phyloP scores from a whole-genome alignment of 2,113 vertebrate species.

The Alouatta palliata region DNA sequence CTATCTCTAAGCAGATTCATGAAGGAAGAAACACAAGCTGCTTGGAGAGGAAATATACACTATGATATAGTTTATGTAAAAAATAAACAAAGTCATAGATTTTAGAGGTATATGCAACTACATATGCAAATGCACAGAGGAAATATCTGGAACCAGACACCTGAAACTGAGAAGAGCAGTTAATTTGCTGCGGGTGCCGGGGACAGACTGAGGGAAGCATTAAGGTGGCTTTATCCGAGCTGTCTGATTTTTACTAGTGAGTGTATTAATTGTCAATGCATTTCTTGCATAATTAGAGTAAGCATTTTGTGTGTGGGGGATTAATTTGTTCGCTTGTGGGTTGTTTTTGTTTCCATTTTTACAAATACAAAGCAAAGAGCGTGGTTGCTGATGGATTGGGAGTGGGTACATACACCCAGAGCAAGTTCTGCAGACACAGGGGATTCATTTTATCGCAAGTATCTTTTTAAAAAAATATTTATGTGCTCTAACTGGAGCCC shows the following conservation, averaged over 20 bases:
- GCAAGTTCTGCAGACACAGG: not conserved
- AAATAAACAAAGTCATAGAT: not conserved
- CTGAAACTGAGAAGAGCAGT: accelerated
- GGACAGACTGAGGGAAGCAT: accelerated
- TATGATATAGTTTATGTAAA: not conserved
- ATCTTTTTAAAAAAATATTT: not conserved
- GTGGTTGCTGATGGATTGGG: not conserved
- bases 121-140: not conserved
- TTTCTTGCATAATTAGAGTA: constrained; percentile 30
- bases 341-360: not conserved
- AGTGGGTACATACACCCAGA: not conserved
- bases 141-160: not conserved
- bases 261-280: not conserved
- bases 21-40: not conserved
- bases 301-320: not conserved
- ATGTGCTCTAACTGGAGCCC: not conserved
- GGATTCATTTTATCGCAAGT: not conserved
- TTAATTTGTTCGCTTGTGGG: not conserved
- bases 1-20: not conserved
- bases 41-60: not conserved
- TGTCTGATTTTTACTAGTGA: not conserved
- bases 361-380: not conserved
- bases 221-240: not conserved
- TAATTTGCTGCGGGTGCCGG: not conserved
- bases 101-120: not conserved